Percentiles rank a stretch among this genome's conserved stretches.
These are phyloP conservation scores for Andrena cerasifolii DNA, from an alignment of 1,140 invertebrate genomes.

Conservation along the genomic window DNA sequence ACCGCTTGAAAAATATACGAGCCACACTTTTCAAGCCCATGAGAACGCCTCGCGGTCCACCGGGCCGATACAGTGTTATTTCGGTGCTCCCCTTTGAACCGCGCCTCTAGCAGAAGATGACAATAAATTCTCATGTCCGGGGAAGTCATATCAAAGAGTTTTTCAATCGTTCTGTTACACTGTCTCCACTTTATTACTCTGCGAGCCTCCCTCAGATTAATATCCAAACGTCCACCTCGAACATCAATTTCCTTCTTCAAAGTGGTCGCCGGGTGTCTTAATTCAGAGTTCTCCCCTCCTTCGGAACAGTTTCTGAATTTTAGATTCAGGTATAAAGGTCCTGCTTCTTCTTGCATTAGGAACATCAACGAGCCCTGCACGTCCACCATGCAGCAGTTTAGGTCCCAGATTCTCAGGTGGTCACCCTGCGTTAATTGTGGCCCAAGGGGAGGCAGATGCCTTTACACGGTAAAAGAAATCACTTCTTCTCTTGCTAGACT, in stretches of 20 bases:
- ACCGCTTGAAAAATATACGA: constrained; percentile 70
- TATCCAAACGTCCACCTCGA: too few species aligned
- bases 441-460: constrained; percentile 51
- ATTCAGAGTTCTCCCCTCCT: too few species aligned
- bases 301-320: not conserved
- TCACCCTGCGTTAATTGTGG: constrained; percentile 59
- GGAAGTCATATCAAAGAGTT: not conserved
- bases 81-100: constrained; percentile 40
- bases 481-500: not conserved
- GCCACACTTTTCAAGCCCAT: constrained; percentile 49
- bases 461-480: constrained; percentile 58
- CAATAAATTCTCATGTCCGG: constrained; percentile 27
- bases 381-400: constrained; percentile 63
- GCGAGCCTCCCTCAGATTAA: too few species aligned
- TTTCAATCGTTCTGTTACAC: not conserved
- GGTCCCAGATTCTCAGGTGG: constrained; percentile 67
- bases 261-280: too few species aligned
- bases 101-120: constrained; percentile 1
- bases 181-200: not conserved
- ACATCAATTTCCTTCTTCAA: too few species aligned
- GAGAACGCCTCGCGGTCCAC: constrained; percentile 38
- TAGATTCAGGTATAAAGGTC: not conserved
- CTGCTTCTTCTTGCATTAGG: constrained; percentile 38
- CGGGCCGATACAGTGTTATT: constrained; percentile 31
- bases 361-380: constrained; percentile 64